Evolutionary conservation across 2,113 vertebrate genomes (phyloP).

Genomic region (Cygnus atratus): DNA sequence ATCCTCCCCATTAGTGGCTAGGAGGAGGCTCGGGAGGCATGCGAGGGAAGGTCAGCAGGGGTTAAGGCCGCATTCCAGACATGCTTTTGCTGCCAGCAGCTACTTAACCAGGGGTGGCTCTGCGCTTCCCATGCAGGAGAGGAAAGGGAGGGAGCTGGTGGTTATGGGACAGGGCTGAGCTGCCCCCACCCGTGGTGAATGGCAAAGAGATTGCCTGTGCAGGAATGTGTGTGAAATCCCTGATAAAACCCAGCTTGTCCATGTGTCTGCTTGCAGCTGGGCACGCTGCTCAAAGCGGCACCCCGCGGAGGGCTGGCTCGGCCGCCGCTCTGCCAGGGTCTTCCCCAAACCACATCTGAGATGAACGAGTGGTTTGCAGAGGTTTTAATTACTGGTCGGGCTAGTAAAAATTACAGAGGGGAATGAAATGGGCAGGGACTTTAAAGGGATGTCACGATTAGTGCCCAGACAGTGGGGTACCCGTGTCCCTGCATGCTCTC

Average conservation of each 20-base stretch:
- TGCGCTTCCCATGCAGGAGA: not conserved
- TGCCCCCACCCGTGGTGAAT: not conserved
- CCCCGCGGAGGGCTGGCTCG: not conserved
- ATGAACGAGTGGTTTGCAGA: not conserved
- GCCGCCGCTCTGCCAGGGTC: not conserved
- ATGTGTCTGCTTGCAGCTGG: not conserved
- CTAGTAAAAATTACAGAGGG: not conserved
- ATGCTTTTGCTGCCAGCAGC: slow-evolving; percentile 25
- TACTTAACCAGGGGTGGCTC: slow-evolving; percentile 7
- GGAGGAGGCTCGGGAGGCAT: not conserved
- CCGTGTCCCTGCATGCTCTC: not conserved
- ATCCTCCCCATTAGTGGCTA: not conserved
- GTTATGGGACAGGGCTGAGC: not conserved
- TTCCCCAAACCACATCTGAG: slow-evolving; percentile 31
- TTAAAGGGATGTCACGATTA: not conserved
- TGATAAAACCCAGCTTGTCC: not conserved
- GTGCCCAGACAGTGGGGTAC: not conserved
- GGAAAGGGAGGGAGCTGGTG: not conserved
- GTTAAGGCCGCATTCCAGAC: slow-evolving; percentile 53
- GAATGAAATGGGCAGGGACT: not conserved
- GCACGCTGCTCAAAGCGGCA: not conserved
- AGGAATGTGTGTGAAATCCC: slow-evolving; percentile 49
- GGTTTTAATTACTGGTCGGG: not conserved
- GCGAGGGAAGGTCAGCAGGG: not conserved
- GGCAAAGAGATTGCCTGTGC: not conserved